phyloP scores from a whole-genome alignment of 2,113 vertebrate species.

The Apeltes quadracus region DNA sequence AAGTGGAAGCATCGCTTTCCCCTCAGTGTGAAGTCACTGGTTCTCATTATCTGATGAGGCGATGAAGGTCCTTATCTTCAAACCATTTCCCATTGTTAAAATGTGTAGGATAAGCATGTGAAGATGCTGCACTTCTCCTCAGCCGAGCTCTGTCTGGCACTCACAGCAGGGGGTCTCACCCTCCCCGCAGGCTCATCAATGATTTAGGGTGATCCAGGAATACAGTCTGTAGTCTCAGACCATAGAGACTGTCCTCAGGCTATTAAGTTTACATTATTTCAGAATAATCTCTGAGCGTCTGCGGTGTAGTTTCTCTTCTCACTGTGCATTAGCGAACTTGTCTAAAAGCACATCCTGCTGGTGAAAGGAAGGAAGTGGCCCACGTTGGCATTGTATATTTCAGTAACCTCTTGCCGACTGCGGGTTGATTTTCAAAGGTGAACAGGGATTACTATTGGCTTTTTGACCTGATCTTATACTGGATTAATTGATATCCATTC shows the following conservation, averaged over 20 bases:
- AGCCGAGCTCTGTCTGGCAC: conserved; percentile 1
- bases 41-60: not conserved
- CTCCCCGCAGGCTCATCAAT: conserved; percentile 50
- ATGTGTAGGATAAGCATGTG: conserved; percentile 2
- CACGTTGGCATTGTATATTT: not conserved
- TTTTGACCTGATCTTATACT: not conserved
- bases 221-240: conserved; percentile 7
- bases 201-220: conserved; percentile 55
- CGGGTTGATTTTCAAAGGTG: not conserved
- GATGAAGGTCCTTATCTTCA: not conserved
- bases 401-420: not conserved
- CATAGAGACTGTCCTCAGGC: not conserved
- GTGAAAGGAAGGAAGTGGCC: conserved; percentile 29
- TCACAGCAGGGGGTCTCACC: conserved; percentile 36
- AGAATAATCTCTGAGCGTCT: conserved; percentile 18
- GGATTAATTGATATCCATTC: not conserved
- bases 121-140: not conserved
- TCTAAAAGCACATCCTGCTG: conserved; percentile 35
- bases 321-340: not conserved
- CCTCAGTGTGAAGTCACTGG: not conserved
- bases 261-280: conserved; percentile 7
- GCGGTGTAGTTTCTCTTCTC: not conserved
- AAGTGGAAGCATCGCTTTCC: no score
- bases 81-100: not conserved
- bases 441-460: not conserved